Evolutionary conservation across 2,113 vertebrate species (phyloP).

Genomic region (Aldabrachelys gigantea): DNA sequence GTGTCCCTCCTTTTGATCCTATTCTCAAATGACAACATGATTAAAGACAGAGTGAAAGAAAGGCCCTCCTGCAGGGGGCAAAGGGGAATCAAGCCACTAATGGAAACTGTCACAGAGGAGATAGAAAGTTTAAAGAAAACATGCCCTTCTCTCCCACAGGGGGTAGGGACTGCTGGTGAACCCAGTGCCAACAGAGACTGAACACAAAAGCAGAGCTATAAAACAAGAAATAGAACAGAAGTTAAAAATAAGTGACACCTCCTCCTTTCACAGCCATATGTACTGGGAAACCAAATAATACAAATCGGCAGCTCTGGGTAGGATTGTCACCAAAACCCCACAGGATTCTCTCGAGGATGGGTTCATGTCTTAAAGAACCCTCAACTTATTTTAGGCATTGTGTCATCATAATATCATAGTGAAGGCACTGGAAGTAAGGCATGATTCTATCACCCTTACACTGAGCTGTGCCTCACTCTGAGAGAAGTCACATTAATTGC

Average conservation of each 20-base stretch:
- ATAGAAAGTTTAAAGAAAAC: conserved; percentile 61
- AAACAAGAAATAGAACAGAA: conserved; percentile 60
- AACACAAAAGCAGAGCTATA: conserved; percentile 52
- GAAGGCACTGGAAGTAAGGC: neutral
- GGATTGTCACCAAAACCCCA: neutral
- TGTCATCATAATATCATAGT: neutral
- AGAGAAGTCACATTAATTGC: neutral
- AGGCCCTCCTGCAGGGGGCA: conserved; percentile 66
- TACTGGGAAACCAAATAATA: conserved; percentile 59
- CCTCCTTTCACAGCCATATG: conserved; percentile 58
- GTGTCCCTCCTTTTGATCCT: conserved; percentile 68
- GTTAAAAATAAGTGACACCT: conserved; percentile 62
- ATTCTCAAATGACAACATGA: conserved; percentile 76
- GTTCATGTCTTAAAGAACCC: neutral
- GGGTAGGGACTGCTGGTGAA: neutral
- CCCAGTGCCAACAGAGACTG: conserved; percentile 16
- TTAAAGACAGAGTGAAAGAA: conserved; percentile 68
- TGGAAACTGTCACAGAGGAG: conserved; percentile 70
- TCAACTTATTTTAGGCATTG: neutral
- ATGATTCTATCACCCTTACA: neutral
- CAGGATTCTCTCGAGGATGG: neutral
- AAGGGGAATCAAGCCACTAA: conserved; percentile 74
- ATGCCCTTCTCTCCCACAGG: neutral
- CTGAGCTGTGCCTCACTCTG: neutral
- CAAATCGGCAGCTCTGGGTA: neutral